A percentile compares a stretch with the other conserved stretches of the same genome.
Evolutionary conservation across 2,113 vertebrate genomes (phyloP).

Genomic region (Dolichotis patagonum): DNA sequence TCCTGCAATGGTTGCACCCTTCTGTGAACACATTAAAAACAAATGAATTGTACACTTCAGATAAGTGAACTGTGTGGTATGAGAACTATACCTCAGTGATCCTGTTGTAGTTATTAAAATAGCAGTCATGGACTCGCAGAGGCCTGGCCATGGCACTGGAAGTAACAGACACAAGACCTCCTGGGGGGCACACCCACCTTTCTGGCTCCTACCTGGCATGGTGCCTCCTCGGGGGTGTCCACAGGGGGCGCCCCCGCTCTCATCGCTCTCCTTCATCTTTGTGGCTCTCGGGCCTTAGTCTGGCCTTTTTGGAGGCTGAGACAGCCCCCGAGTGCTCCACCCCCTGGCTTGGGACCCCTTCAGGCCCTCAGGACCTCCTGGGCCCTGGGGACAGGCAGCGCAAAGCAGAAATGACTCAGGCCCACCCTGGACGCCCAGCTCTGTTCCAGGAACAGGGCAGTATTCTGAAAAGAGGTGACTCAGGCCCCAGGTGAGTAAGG

Average conservation of each 20-base stretch:
- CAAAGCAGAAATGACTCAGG: constrained; percentile 54
- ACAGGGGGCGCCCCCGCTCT: too few relatives aligned
- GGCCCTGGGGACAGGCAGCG: not conserved
- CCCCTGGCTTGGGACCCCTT: not conserved
- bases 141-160: not conserved
- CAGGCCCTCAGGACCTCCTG: not conserved
- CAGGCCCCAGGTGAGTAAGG: constrained; percentile 59
- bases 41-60: not conserved
- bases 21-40: not conserved
- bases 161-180: accelerated
- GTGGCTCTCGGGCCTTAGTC: not conserved
- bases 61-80: not conserved
- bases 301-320: not conserved
- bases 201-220: not conserved
- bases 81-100: not conserved
- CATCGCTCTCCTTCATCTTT: too few relatives aligned
- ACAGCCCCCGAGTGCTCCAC: not conserved
- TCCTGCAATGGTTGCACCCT: not conserved
- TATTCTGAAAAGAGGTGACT: constrained; percentile 57
- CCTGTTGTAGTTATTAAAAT: not conserved
- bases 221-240: not conserved
- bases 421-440: not conserved
- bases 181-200: not conserved
- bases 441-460: constrained; percentile 29
- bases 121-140: not conserved